phyloP scores from a whole-genome alignment of 2,797 vertebrate species.

The Pantherophis vulpinus region DNA sequence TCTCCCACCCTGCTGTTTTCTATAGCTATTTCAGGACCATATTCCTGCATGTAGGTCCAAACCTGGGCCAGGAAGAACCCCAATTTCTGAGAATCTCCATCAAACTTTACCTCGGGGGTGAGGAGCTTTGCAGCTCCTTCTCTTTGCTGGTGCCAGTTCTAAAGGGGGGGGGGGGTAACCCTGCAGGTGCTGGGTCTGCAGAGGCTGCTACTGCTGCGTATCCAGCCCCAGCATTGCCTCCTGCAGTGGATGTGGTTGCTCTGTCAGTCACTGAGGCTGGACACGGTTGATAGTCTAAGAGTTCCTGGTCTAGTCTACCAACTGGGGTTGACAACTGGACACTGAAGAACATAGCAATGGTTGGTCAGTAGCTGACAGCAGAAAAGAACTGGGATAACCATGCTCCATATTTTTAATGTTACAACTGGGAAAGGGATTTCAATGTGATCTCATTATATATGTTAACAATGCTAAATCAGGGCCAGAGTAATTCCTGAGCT shows the following conservation, averaged over 20 bases:
- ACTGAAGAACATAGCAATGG: neutral
- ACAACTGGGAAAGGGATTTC: neutral
- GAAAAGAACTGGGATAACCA: neutral
- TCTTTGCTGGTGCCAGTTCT: neutral
- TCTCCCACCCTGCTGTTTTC: neutral
- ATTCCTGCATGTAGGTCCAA: neutral
- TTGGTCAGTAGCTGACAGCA: neutral
- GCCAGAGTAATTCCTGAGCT: neutral
- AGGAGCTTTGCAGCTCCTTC: neutral
- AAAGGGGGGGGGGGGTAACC: no score
- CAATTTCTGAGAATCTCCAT: neutral
- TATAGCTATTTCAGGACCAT: neutral
- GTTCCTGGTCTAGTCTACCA: neutral
- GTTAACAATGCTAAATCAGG: neutral
- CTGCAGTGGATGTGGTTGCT: neutral
- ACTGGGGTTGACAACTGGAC: neutral
- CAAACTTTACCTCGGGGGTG: neutral
- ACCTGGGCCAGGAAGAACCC: neutral
- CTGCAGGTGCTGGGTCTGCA: neutral
- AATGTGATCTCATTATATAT: neutral
- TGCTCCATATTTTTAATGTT: neutral
- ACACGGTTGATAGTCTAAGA: neutral
- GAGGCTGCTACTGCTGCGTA: neutral
- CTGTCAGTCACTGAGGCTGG: neutral
- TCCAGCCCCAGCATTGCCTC: neutral